Conservation (phyloP, 1,140 invertebrate species). For the Globodera rostochiensis region DNA sequence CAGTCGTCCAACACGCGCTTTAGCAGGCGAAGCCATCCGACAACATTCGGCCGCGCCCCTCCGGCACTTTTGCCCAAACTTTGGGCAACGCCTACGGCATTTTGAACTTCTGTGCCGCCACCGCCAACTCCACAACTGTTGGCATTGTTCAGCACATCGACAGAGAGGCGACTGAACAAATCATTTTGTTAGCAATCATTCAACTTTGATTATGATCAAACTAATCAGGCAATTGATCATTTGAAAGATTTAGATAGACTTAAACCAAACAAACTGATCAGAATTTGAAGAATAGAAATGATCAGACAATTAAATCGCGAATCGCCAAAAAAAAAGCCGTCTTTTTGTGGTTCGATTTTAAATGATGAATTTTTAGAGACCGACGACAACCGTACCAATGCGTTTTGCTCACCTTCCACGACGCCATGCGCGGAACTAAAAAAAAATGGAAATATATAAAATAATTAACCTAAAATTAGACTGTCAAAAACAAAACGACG, state of each 20-base stretch:
- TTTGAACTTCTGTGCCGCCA: not conserved
- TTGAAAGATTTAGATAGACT: too few relatives aligned
- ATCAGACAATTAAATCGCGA: too few relatives aligned
- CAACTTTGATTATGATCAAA: too few relatives aligned
- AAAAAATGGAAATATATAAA: not conserved
- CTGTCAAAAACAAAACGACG: not conserved
- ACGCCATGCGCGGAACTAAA: conserved; percentile 28
- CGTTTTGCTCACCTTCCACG: conserved; percentile 12
- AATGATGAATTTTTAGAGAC: not conserved
- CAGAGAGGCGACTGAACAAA: not conserved
- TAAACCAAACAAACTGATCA: too few relatives aligned
- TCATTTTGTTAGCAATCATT: too few relatives aligned
- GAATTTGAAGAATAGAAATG: too few relatives aligned
- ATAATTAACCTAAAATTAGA: not conserved
- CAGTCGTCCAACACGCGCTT: conserved; percentile 2
- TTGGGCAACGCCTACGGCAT: conserved; percentile 10
- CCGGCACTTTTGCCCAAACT: conserved; percentile 10
- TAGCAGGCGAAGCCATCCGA: not conserved
- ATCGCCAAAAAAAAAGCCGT: too few relatives aligned
- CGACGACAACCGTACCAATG: too few relatives aligned
- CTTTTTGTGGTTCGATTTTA: too few relatives aligned
- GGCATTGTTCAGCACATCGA: conserved; percentile 22
- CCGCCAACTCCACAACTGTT: not conserved
- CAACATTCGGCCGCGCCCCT: not conserved
- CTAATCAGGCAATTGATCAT: too few relatives aligned